phyloP scores from a whole-genome alignment of 2,888 invertebrate species.

The Margaritifera margaritifera region DNA sequence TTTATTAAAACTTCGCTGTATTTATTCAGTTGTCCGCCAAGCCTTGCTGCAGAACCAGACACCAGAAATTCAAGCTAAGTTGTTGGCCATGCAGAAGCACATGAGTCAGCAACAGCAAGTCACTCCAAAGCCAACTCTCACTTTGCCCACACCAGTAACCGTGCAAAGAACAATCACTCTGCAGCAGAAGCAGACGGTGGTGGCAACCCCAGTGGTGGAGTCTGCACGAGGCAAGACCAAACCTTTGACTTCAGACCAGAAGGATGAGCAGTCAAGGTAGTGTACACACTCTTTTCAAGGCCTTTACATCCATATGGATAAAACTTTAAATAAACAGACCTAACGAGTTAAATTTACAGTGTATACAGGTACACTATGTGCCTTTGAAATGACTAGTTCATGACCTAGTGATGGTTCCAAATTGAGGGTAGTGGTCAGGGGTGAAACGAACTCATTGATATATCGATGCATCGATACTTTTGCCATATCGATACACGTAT shows the following conservation, averaged over 20 bases:
- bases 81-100: conserved; percentile 87
- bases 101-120: conserved; percentile 55
- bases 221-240: conserved; percentile 38
- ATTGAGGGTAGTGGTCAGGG: no score
- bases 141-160: conserved; percentile 7
- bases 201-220: conserved; percentile 21
- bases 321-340: no score
- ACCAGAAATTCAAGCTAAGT: conserved; percentile 93
- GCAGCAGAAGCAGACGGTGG: conserved; percentile 11
- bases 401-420: no score
- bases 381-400: no score
- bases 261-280: conserved; percentile 70
- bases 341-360: no score
- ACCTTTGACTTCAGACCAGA: conserved; percentile 67
- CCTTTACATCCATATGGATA: not conserved
- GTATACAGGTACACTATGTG: no score
- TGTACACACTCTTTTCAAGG: not conserved
- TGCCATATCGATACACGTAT: no score
- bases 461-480: no score
- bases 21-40: conserved; percentile 86
- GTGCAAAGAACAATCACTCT: conserved; percentile 6
- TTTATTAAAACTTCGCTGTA: no score
- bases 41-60: conserved; percentile 92
- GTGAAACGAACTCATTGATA: no score
- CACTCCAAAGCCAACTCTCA: conserved; percentile 16